Evolutionary conservation across 2,797 vertebrate genomes (phyloP), one percentile per base, ranked within the genome.

Genomic region (Eremophila alpestris): DNA sequence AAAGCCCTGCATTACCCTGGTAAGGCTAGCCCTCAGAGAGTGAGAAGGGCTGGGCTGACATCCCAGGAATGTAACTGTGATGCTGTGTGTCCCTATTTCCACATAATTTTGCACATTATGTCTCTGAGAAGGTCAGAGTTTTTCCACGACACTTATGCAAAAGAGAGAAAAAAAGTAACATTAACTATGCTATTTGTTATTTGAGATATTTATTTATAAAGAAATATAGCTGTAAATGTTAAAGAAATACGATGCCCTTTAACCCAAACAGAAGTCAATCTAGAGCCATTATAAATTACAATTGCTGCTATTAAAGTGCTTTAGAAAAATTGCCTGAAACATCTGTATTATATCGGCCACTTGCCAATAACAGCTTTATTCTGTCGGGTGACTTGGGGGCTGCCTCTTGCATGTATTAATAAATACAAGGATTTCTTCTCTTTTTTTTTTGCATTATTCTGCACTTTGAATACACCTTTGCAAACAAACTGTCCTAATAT

Each of bases 331-430:
- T 98, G 97, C 97, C 98, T 98, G 97, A 97, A 96, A 97, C 98
- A 98, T 97, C 97, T 97, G 96, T 97, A 97, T 97, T 97, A 97
- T 98, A 99, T 98, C 91, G 98, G 98, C 97, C 98, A 98, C 97
- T 98, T 98, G 98, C 98, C 98, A 98, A 96, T 98, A 98, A 98
- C 98, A 98, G 98, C 98, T 99, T 99, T 98, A 98, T 98, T 98
- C 98, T 98, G 98, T 99, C 98, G 98, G 98, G 98, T 98, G 98
- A 98, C 98, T 98, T 98, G 97, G 95, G 97, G 98, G 98, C 98
- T 98, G 98, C 98, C 98, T 99, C 98, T 99, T 99, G 99, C 99
- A 99, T 99, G 99, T 99, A 95, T 98, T 98, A 98, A 98, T 98
- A 98, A 98, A 98, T 97, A 96, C 94, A 93, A 94, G 60, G 81